phyloP scores from a whole-genome alignment of 2,888 invertebrate species.

The Piscicola geometra region DNA sequence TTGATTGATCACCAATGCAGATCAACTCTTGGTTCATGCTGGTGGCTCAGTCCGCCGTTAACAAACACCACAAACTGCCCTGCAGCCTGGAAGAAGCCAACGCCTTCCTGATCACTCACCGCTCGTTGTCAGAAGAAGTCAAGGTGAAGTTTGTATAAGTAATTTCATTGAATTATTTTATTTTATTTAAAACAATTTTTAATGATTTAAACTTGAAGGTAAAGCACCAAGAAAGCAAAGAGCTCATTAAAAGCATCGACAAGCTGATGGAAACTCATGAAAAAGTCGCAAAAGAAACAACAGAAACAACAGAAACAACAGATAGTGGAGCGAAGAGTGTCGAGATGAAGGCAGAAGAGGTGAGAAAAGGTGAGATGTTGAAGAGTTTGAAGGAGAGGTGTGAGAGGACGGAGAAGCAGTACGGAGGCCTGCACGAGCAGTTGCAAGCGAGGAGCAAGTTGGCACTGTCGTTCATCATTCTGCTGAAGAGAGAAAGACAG shows the following conservation, averaged over 20 bases:
- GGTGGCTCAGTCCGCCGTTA: slow-evolving; percentile 69
- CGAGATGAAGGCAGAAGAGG: slow-evolving; percentile 51
- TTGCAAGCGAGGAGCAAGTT: slow-evolving; percentile 63
- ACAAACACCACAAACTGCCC: slow-evolving; percentile 72
- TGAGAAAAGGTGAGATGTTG: slow-evolving; percentile 49
- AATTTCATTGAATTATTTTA: background rate
- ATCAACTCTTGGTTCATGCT: slow-evolving; percentile 70
- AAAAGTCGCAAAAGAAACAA: slow-evolving; percentile 46
- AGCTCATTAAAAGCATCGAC: slow-evolving; percentile 64
- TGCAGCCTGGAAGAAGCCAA: slow-evolving; percentile 59
- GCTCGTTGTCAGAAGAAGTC: slow-evolving; percentile 69
- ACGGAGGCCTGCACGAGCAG: slow-evolving; percentile 54
- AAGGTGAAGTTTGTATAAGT: slow-evolving; percentile 58
- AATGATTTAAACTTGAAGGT: slow-evolving; percentile 3
- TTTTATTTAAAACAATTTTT: background rate
- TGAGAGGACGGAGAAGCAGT: slow-evolving; percentile 51
- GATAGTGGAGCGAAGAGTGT: slow-evolving; percentile 51
- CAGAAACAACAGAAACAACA: slow-evolving; percentile 51
- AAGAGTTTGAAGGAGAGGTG: slow-evolving; percentile 48
- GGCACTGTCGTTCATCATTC: slow-evolving; percentile 67
- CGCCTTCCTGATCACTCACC: slow-evolving; percentile 71
- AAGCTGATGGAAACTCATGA: slow-evolving; percentile 55
- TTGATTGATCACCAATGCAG: slow-evolving; percentile 33
- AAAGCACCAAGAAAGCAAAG: slow-evolving; percentile 61
- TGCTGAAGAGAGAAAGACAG: slow-evolving; percentile 67